A percentile compares a stretch with the other conserved stretches of the same genome.
Evolutionary conservation across 2,888 invertebrate genomes (phyloP).

Genomic region (Hyles lineata): DNA sequence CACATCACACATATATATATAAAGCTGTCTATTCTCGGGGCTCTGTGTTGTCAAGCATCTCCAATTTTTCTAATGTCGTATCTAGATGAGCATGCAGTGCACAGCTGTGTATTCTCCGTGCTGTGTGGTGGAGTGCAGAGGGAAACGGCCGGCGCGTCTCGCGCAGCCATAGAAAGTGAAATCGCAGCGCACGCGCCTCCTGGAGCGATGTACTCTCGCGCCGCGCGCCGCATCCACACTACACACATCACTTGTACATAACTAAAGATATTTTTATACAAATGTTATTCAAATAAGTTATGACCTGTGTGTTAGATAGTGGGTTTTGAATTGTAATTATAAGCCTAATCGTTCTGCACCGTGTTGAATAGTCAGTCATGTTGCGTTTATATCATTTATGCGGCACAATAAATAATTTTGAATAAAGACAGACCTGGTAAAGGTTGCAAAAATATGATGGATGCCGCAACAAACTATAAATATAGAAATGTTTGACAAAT

Average conservation of each 20-base stretch:
- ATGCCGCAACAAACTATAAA: too few species aligned
- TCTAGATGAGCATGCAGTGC: neutral
- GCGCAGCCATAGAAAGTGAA: conserved; percentile 29
- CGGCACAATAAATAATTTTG: too few species aligned
- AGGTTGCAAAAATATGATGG: too few species aligned
- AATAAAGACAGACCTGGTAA: too few species aligned
- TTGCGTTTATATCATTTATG: too few species aligned
- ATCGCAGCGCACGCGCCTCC: conserved; percentile 13
- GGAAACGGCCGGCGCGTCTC: conserved; percentile 13
- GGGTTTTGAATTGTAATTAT: too few species aligned
- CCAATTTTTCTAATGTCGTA: neutral
- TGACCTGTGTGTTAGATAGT: too few species aligned
- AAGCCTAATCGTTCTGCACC: too few species aligned
- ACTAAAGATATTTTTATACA: neutral
- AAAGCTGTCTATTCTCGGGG: too few species aligned
- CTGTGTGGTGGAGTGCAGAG: neutral
- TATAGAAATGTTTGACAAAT: too few species aligned
- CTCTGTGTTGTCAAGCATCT: neutral
- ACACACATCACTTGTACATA: neutral
- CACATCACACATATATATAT: too few species aligned
- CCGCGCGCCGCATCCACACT: conserved; percentile 19
- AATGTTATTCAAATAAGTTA: neutral
- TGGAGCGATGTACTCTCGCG: conserved; percentile 22
- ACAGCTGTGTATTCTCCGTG: neutral
- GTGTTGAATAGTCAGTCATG: too few species aligned